Conservation (phyloP, 2,888 invertebrate species). For the Oscheius sp. region DNA sequence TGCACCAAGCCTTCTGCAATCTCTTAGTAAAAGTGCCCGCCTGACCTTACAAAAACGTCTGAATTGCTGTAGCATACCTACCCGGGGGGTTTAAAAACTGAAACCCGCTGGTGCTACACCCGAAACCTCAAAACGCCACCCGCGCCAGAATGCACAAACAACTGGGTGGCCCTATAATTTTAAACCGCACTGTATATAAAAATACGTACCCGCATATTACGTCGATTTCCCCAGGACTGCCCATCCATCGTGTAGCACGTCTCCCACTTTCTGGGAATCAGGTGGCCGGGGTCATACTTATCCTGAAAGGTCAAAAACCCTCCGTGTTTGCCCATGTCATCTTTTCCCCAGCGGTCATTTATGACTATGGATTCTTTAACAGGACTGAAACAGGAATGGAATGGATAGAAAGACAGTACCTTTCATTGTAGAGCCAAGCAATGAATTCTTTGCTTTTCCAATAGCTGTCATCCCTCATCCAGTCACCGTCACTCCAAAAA, state of each 20-base stretch:
- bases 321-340: slow-evolving; percentile 86
- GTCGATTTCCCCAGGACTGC: slow-evolving; percentile 76
- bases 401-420: slow-evolving; percentile 75
- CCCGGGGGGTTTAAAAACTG: too few relatives aligned
- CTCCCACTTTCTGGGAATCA: slow-evolving; percentile 76
- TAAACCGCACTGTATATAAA: too few relatives aligned
- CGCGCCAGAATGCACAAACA: too few relatives aligned
- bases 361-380: slow-evolving; percentile 88
- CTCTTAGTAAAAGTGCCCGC: too few relatives aligned
- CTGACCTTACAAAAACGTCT: too few relatives aligned
- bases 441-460: slow-evolving; percentile 88
- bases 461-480: slow-evolving; percentile 82
- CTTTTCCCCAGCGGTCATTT: slow-evolving; percentile 93
- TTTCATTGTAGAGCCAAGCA: slow-evolving; percentile 92
- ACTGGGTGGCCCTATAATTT: too few relatives aligned
- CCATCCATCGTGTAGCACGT: slow-evolving; percentile 77
- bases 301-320: slow-evolving; percentile 88
- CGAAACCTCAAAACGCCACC: too few relatives aligned
- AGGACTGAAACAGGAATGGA: slow-evolving; percentile 73
- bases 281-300: slow-evolving; percentile 79
- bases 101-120: too few relatives aligned
- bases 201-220: slow-evolving; percentile 70
- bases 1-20: too few relatives aligned
- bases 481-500: slow-evolving; percentile 91
- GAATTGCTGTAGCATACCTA: too few relatives aligned